Evolutionary conservation across 2,888 invertebrate genomes (phyloP).

Genomic region (Cordilura impudica): DNA sequence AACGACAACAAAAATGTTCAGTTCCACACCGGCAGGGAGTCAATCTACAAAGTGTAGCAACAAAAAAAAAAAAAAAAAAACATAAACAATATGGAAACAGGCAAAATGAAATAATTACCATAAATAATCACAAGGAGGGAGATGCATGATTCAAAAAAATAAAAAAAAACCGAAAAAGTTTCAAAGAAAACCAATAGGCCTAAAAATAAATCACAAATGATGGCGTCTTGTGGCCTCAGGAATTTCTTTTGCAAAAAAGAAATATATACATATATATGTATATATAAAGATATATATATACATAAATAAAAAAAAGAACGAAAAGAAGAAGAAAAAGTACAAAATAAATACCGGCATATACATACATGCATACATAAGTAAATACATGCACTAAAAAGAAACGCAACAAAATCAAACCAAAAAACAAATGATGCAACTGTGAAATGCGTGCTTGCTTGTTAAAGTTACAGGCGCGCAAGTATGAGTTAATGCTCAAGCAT

Average conservation of each 20-base stretch:
- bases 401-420: neutral
- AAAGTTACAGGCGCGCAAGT: neutral
- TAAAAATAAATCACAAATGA: slow-evolving; percentile 64
- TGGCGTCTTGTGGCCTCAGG: slow-evolving; percentile 63
- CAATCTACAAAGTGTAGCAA: neutral
- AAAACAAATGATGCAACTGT: slow-evolving; percentile 48
- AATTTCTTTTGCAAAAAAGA: slow-evolving; percentile 49
- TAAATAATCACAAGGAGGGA: slow-evolving; percentile 52
- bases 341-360: slow-evolving; percentile 30
- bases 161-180: neutral
- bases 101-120: slow-evolving; percentile 53
- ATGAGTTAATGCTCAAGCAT: slow-evolving; percentile 25
- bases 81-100: neutral
- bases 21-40: neutral
- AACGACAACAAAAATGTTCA: neutral
- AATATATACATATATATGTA: no score
- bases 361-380: no score
- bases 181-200: slow-evolving; percentile 18
- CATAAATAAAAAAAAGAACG: slow-evolving; percentile 7
- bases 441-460: slow-evolving; percentile 30
- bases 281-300: slow-evolving; percentile 15
- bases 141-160: slow-evolving; percentile 2
- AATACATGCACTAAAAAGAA: no score
- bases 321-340: slow-evolving; percentile 21
- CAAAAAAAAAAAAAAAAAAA: neutral